Percentiles rank a stretch among this genome's conserved stretches.
Evolutionary conservation across 2,888 invertebrate genomes (phyloP).

Genomic region (Thymelicus sylvestris): DNA sequence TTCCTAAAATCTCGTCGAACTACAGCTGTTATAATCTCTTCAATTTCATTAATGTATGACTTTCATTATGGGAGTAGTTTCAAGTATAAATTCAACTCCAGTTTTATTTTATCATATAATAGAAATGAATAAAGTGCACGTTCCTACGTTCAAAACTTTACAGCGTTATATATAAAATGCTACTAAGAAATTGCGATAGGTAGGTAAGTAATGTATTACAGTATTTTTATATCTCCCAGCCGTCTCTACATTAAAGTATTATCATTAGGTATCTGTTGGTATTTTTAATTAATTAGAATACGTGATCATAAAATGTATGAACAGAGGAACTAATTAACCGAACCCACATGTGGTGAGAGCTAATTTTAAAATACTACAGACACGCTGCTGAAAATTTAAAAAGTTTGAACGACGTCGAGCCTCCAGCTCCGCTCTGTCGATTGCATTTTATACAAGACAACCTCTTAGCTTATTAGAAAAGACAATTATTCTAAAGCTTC

Average conservation of each 20-base stretch:
- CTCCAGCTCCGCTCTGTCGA: conserved; percentile 70
- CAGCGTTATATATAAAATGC: conserved; percentile 25
- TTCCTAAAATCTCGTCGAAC: conserved; percentile 28
- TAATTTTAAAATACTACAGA: conserved; percentile 79
- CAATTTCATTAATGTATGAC: conserved; percentile 38
- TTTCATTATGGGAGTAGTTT: conserved; percentile 37
- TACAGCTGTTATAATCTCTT: conserved; percentile 31
- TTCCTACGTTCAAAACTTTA: conserved; percentile 31
- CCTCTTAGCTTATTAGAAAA: conserved; percentile 82
- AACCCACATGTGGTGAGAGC: conserved; percentile 69
- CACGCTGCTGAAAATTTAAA: conserved; percentile 80
- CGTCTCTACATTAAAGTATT: too few relatives aligned
- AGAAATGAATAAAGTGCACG: conserved; percentile 30
- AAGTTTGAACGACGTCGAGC: conserved; percentile 79
- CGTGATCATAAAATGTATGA: background rate
- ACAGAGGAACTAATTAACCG: conserved; percentile 58
- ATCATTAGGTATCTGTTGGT: background rate
- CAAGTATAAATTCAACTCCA: conserved; percentile 34
- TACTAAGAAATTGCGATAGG: conserved; percentile 25
- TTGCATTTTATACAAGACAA: conserved; percentile 82
- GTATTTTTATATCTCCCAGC: background rate
- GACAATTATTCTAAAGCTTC: conserved; percentile 52
- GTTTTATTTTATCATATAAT: conserved; percentile 39
- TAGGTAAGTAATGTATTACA: background rate
- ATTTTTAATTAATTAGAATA: background rate